phyloP scores from a whole-genome alignment of 2,888 invertebrate genomes.

The Fissipunctia ypsillon region DNA sequence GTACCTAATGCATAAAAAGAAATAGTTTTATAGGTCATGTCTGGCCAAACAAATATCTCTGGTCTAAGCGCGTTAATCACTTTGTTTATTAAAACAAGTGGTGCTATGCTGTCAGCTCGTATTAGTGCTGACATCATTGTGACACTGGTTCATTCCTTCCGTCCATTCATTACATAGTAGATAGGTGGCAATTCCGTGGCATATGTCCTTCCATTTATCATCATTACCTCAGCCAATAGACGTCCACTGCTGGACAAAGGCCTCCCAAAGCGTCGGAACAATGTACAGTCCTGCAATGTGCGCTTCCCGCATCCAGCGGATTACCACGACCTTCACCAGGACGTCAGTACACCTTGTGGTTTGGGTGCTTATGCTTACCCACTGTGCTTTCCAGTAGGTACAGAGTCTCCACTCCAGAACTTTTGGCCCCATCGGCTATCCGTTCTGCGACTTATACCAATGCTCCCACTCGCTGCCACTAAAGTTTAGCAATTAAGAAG shows the following conservation, averaged over 20 bases:
- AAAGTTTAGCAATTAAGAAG: not conserved
- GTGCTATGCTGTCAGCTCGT: slow-evolving; percentile 1
- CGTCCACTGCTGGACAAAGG: not conserved
- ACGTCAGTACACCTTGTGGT: not conserved
- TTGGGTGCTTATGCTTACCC: no score
- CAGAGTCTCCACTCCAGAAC: not conserved
- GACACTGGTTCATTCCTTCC: not conserved
- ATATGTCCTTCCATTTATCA: not conserved
- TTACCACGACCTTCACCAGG: not conserved
- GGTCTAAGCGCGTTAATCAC: slow-evolving; percentile 12
- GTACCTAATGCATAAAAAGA: slow-evolving; percentile 15
- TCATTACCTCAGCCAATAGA: not conserved
- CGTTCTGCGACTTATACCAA: not conserved
- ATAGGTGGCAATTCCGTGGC: no score
- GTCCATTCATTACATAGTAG: no score
- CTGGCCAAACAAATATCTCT: slow-evolving; percentile 10
- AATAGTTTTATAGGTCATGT: slow-evolving; percentile 15
- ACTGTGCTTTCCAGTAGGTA: not conserved
- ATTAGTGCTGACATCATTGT: slow-evolving; percentile 16
- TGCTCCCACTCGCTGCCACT: not conserved
- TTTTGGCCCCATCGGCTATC: not conserved
- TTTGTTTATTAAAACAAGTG: slow-evolving; percentile 1
- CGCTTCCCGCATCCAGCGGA: not conserved
- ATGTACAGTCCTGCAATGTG: not conserved
- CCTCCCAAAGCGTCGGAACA: not conserved